Evolutionary conservation across 1,140 invertebrate species (phyloP), one percentile per base, ranked within the genome.

Genomic region (Hycleus phaleratus): DNA sequence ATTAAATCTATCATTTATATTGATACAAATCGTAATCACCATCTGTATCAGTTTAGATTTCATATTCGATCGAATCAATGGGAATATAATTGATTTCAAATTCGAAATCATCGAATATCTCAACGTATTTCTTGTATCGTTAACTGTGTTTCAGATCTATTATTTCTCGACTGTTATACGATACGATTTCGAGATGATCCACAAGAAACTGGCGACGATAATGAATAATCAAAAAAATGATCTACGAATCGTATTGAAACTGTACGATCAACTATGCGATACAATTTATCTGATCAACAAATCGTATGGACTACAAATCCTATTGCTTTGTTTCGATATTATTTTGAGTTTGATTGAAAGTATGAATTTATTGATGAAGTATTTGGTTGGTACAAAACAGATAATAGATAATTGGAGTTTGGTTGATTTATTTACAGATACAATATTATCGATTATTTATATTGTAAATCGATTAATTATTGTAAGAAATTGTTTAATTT

Each of bases 301-400:
- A 24, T 46, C 44, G 3, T 47, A 55, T 9, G 52, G 52, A n/a
- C 32, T 55, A 32, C 52, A 55, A 39, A 55, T 55, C 5, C n/a
- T 39, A 12, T 46, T 11, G 24, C 5, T 55, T 7, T 38, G 10
- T 39, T 55, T 55, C 26, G 38, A 24, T 26, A 55, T 55, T 10
- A 55, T 46, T 32, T 25, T 55, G 9, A 38, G 26, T 11, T 9
- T 55, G n/a, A 55, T 55, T 32, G 44, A 39, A 40, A 55, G 45
- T 3, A n/a, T 55, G 45, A 55, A 55, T 40, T 7, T 46, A 2
- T n/a, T 40, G 24, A 46, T 55, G 45, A 55, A 55, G 52, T 43
- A 25, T 38, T 55, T 39, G 18, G 45, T 12, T 55, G 18, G 45
- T 5, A 26, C n/a, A 1, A 10, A 6, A 9, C 32, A 18, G n/a